Percentiles rank a stretch among this genome's conserved stretches.
Evolutionary conservation across 2,797 vertebrate genomes (phyloP).

Genomic region (Enteromius treurensis): DNA sequence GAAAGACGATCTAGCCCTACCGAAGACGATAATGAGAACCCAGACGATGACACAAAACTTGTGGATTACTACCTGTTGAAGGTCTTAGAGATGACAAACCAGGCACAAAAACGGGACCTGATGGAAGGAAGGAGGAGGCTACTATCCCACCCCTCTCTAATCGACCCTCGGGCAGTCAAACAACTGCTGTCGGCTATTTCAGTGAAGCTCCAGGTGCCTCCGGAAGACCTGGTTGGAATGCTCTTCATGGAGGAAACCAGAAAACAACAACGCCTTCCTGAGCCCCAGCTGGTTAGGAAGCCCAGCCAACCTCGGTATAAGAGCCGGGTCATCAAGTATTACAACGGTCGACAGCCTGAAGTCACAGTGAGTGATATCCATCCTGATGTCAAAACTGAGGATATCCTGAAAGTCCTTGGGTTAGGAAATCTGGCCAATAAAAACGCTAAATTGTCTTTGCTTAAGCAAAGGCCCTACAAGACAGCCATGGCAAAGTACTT

Average conservation of each 20-base stretch:
- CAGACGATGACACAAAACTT: slow-evolving; percentile 87
- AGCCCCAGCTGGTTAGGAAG: slow-evolving; percentile 67
- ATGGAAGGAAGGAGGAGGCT: slow-evolving; percentile 74
- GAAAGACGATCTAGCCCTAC: slow-evolving; percentile 78
- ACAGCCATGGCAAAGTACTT: slow-evolving; percentile 79
- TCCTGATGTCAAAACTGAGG: slow-evolving; percentile 90
- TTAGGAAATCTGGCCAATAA: slow-evolving; percentile 85
- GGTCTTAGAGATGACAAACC: slow-evolving; percentile 83
- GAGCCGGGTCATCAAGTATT: slow-evolving; percentile 80
- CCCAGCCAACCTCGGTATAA: slow-evolving; percentile 78
- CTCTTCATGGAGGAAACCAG: slow-evolving; percentile 87
- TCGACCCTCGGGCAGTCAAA: slow-evolving; percentile 88
- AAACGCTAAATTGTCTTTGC: slow-evolving; percentile 78
- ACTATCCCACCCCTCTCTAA: slow-evolving; percentile 77
- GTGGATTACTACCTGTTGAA: slow-evolving; percentile 90
- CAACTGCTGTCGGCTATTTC: slow-evolving; percentile 90
- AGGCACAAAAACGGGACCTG: slow-evolving; percentile 75
- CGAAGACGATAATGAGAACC: slow-evolving; percentile 74
- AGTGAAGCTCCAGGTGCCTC: slow-evolving; percentile 93
- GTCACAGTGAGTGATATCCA: slow-evolving; percentile 77
- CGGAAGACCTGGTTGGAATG: slow-evolving; percentile 95
- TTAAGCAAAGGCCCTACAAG: slow-evolving; percentile 84
- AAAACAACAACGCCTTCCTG: slow-evolving; percentile 82
- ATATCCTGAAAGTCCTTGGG: slow-evolving; percentile 90
- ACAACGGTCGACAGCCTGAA: slow-evolving; percentile 78